Percentiles rank a stretch among this genome's conserved stretches.
phyloP scores from a whole-genome alignment of 2,113 vertebrate genomes.

The Lophotis ruficrista region DNA sequence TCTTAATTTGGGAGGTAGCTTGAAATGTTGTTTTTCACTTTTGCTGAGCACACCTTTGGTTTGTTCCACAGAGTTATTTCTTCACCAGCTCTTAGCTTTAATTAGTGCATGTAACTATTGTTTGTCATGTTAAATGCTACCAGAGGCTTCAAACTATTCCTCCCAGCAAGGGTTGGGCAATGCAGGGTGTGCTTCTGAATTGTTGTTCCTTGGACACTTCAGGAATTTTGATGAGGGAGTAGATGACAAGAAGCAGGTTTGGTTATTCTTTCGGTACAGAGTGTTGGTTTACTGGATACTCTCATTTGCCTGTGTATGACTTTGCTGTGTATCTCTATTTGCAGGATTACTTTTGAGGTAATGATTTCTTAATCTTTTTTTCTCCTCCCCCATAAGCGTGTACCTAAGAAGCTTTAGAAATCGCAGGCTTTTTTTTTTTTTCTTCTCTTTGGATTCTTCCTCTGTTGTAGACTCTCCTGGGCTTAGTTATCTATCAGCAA shows the following conservation, averaged over 20 bases:
- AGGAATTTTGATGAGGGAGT: background rate
- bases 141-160: background rate
- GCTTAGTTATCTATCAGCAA: background rate
- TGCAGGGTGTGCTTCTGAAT: background rate
- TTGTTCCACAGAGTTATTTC: background rate
- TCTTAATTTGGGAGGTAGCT: background rate
- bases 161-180: background rate
- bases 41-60: background rate
- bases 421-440: background rate
- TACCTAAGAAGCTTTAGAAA: background rate
- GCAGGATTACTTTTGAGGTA: background rate
- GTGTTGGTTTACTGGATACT: background rate
- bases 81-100: background rate
- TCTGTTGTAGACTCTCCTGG: background rate
- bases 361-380: background rate
- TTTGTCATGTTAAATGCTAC: background rate
- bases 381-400: background rate
- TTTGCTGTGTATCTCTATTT: background rate
- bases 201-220: background rate
- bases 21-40: background rate
- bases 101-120: background rate
- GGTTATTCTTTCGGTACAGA: background rate
- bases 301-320: background rate
- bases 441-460: rapidly evolving
- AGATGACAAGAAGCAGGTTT: background rate